Evolutionary conservation across 2,113 vertebrate species (phyloP).

Genomic region (Serinus canaria): DNA sequence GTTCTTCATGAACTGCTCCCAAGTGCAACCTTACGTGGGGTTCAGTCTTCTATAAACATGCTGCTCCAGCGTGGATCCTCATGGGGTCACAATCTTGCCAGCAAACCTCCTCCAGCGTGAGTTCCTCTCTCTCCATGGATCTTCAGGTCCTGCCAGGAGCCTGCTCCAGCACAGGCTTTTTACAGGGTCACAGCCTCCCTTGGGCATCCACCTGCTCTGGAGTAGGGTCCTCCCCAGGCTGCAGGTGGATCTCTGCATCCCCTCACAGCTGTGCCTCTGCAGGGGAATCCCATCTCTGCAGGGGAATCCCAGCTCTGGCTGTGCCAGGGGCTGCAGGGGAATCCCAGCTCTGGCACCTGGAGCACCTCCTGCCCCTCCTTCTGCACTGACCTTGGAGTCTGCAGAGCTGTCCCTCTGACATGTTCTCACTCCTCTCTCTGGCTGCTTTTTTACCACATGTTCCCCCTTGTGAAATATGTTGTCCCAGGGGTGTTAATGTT

Average conservation of each 20-base stretch:
- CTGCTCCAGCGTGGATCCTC: not conserved
- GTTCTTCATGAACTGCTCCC: not conserved
- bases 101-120: rapidly evolving
- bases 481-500: not conserved
- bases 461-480: not conserved
- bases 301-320: not conserved
- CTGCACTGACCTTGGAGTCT: not conserved
- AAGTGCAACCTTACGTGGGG: rapidly evolving
- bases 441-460: not conserved
- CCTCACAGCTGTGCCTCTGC: no score
- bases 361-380: not conserved
- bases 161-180: not conserved
- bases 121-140: not conserved
- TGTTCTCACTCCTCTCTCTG: not conserved
- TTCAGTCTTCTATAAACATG: not conserved
- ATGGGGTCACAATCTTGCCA: not conserved
- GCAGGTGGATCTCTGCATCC: rapidly evolving
- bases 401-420: not conserved
- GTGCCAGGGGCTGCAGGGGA: not conserved
- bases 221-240: not conserved
- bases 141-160: not conserved
- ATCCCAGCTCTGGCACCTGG: not conserved
- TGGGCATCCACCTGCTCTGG: not conserved
- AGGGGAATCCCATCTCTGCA: no score
- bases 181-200: not conserved